Evolutionary conservation across 2,113 vertebrate species (phyloP).

Genomic region (Ariopsis seemanni): DNA sequence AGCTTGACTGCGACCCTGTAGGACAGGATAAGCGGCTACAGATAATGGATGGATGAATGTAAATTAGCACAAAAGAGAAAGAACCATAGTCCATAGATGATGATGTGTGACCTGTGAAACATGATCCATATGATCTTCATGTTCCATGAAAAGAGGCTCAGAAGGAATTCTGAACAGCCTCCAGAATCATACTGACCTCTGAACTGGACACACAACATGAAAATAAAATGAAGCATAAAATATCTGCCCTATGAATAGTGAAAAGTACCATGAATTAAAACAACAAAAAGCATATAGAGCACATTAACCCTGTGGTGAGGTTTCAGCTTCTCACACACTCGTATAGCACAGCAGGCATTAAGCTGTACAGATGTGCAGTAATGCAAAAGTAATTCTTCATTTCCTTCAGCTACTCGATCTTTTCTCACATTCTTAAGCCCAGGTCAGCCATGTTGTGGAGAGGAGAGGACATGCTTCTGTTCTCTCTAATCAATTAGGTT

Average conservation of each 20-base stretch:
- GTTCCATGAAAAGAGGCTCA: constrained; percentile 4
- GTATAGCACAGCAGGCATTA: not conserved
- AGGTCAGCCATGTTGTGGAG: not conserved
- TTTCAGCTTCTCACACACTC: not conserved
- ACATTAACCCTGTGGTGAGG: not conserved
- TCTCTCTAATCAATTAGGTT: constrained; percentile 22
- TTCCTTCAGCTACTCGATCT: constrained; percentile 1
- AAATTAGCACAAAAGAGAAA: not conserved
- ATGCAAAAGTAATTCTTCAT: constrained; percentile 37
- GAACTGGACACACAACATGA: not conserved
- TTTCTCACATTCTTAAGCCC: not conserved
- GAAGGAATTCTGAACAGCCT: not conserved
- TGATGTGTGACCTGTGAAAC: not conserved
- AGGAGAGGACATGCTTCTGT: not conserved
- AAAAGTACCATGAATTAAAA: not conserved
- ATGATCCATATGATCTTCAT: not conserved
- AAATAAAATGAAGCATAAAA: not conserved
- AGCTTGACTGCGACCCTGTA: too few species aligned
- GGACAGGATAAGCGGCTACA: too few species aligned
- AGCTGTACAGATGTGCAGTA: constrained; percentile 19
- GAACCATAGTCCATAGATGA: not conserved
- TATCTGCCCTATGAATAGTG: not conserved
- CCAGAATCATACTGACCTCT: not conserved
- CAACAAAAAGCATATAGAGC: not conserved
- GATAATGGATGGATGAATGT: not conserved